Conservation (phyloP, 2,113 vertebrate genomes). For the Hydropotes inermis region DNA sequence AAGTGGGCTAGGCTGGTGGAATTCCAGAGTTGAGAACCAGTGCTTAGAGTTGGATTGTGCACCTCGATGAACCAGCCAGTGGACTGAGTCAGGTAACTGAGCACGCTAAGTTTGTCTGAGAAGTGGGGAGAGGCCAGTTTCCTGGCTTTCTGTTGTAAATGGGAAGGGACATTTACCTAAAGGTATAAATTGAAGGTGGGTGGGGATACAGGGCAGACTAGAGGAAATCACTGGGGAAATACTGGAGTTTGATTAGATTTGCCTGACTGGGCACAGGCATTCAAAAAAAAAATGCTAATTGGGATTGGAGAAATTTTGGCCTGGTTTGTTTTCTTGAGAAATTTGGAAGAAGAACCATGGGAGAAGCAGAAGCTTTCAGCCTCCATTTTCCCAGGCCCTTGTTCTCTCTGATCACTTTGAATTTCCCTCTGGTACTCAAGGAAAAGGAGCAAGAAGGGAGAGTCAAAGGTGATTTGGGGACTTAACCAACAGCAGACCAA, state of each 20-base stretch:
- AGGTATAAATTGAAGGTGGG: not conserved
- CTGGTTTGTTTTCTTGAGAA: slow-evolving; percentile 38
- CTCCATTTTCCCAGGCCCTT: not conserved
- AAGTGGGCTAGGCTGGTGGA: slow-evolving; percentile 57
- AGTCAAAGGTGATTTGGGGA: slow-evolving; percentile 12
- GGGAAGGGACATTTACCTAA: not conserved
- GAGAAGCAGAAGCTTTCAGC: not conserved
- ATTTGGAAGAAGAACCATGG: slow-evolving; percentile 29
- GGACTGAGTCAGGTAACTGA: slow-evolving; percentile 58
- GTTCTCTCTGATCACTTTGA: slow-evolving; percentile 13
- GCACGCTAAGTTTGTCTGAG: slow-evolving; percentile 51
- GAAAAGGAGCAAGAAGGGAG: not conserved
- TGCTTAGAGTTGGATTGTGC: slow-evolving; percentile 53
- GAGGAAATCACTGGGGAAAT: not conserved
- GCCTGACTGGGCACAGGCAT: not conserved
- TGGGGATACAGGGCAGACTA: not conserved
- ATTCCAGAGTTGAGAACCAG: slow-evolving; percentile 62
- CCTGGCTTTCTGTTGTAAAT: slow-evolving; percentile 40
- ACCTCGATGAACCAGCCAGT: slow-evolving; percentile 57
- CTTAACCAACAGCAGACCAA: slow-evolving; percentile 11
- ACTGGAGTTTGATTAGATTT: slow-evolving; percentile 27
- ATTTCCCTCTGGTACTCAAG: not conserved
- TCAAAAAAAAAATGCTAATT: slow-evolving; percentile 6
- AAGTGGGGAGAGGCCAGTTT: slow-evolving; percentile 54
- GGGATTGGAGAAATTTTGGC: slow-evolving; percentile 2